Conservation (phyloP, 2,797 vertebrate genomes). For the Poliocrania exsul region DNA sequence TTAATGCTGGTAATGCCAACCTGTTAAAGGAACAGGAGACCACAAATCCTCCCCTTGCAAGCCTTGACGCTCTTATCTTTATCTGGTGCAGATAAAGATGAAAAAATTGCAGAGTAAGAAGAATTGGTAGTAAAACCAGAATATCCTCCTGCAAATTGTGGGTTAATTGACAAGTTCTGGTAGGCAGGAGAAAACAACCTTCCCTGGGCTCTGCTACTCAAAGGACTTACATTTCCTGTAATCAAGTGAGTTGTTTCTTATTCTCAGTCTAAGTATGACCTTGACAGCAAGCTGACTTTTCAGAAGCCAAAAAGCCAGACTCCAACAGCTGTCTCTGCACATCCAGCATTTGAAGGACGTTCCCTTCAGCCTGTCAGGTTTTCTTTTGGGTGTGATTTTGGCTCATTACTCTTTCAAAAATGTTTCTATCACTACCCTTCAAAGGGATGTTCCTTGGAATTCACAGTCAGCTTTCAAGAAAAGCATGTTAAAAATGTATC, state of each 20-base stretch:
- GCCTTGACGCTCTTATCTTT: not conserved
- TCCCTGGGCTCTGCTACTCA: not conserved
- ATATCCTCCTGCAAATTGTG: not conserved
- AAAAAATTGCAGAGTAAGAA: not conserved
- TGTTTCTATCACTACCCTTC: not conserved
- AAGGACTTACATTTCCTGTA: not conserved
- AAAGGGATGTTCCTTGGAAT: not conserved
- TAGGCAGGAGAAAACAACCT: not conserved
- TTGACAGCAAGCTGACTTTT: not conserved
- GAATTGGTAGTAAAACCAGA: not conserved
- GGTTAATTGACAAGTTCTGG: not conserved
- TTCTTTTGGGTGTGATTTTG: not conserved
- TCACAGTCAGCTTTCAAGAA: not conserved
- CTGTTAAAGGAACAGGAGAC: fast-evolving
- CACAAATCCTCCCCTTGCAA: not conserved
- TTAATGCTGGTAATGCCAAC: not conserved
- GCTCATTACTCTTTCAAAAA: not conserved
- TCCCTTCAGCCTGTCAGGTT: not conserved
- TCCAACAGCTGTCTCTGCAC: not conserved
- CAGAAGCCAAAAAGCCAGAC: not conserved
- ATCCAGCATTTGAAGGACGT: not conserved
- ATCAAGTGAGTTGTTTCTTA: not conserved
- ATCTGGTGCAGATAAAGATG: not conserved
- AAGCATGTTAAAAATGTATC: not conserved
- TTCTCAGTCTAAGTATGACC: not conserved